Conservation (phyloP, 2,888 invertebrate genomes). For the Torymus texanus region DNA sequence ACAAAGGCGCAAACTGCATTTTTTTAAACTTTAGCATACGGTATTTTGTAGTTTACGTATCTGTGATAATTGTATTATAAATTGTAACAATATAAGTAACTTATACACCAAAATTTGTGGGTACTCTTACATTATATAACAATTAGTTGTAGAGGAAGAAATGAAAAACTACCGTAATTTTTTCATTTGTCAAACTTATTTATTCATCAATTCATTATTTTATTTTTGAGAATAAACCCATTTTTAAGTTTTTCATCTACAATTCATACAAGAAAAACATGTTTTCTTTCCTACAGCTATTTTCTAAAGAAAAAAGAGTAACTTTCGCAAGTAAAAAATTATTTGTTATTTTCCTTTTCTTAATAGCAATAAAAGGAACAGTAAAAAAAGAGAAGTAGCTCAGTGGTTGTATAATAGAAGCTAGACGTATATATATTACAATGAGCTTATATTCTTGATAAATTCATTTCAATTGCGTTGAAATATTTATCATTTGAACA, state of each 20-base stretch:
- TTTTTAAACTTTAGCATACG: conserved; percentile 61
- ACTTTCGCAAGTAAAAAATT: conserved; percentile 23
- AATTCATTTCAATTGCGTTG: conserved; percentile 8
- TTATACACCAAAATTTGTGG: conserved; percentile 64
- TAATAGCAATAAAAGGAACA: conserved; percentile 17
- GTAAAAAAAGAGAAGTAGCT: neutral
- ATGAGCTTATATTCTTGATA: conserved; percentile 18
- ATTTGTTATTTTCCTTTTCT: conserved; percentile 2
- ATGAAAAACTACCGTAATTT: conserved; percentile 14
- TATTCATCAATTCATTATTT: conserved; percentile 37
- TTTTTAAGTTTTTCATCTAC: neutral
- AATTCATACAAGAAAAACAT: conserved; percentile 2
- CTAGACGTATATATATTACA: conserved; percentile 10
- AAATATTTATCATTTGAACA: neutral
- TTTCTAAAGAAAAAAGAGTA: neutral
- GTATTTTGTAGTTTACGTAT: conserved; percentile 74
- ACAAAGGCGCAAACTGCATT: conserved; percentile 64
- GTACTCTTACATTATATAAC: conserved; percentile 60
- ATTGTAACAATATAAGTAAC: conserved; percentile 67
- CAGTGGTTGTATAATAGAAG: neutral
- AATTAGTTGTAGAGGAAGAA: conserved; percentile 16
- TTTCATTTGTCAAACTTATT: conserved; percentile 13
- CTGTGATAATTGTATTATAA: conserved; percentile 69
- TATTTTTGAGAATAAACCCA: conserved; percentile 5
- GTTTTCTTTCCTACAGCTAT: neutral